Conservation (phyloP, 2,797 vertebrate species). For the Sphenopsis melanotis region DNA sequence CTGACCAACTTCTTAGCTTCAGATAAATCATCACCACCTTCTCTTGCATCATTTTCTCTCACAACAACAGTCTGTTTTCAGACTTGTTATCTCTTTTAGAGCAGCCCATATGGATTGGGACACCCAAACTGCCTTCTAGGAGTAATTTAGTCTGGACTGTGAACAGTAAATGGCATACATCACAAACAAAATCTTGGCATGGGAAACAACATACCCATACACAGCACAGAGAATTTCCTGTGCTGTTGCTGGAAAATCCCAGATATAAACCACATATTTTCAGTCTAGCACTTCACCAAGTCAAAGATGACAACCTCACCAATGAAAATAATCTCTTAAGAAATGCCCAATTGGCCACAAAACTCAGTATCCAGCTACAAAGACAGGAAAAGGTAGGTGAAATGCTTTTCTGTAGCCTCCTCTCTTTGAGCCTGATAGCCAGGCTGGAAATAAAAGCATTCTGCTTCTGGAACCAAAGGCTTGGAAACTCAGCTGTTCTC, state of each 20-base stretch:
- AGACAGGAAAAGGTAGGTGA: not conserved
- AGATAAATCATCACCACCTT: not conserved
- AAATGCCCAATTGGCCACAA: not conserved
- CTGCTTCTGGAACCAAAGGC: not conserved
- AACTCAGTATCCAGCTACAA: not conserved
- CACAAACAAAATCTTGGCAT: not conserved
- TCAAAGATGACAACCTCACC: not conserved
- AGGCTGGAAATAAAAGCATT: not conserved
- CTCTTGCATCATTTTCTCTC: not conserved
- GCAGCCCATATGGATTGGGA: not conserved
- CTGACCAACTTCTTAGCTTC: not conserved
- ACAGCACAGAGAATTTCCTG: not conserved
- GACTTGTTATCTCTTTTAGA: not conserved
- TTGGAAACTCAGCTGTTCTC: not conserved
- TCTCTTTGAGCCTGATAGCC: not conserved
- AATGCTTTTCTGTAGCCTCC: not conserved
- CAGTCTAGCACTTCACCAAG: not conserved
- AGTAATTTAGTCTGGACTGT: not conserved
- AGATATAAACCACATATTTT: not conserved
- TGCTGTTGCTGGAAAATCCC: not conserved
- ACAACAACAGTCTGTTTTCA: not conserved
- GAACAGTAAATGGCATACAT: not conserved
- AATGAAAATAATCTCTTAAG: not conserved
- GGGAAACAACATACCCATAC: not conserved
- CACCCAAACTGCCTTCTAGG: not conserved